Conservation (phyloP, 92 coral and sea anemone species). For the Diadumene lineata region DNA sequence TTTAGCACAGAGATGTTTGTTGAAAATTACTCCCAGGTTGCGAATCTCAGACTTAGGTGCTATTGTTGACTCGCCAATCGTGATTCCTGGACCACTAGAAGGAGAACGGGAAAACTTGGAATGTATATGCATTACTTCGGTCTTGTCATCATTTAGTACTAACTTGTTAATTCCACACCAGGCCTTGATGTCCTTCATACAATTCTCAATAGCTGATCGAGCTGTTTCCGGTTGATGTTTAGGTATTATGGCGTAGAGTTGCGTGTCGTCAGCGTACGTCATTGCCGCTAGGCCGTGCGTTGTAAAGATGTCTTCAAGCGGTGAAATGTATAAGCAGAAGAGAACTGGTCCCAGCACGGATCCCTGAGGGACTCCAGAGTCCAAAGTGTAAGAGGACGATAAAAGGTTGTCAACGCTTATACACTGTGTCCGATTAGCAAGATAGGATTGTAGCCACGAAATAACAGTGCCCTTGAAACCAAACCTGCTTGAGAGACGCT, state of each 20-base stretch:
- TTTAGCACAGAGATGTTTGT: background rate
- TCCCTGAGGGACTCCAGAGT: constrained; percentile 10
- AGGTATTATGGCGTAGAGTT: too few relatives aligned
- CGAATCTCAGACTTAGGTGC: too few relatives aligned
- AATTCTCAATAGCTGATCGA: too few relatives aligned
- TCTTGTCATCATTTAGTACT: constrained; percentile 8
- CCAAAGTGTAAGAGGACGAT: background rate
- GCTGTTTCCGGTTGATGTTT: too few relatives aligned
- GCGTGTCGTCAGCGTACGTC: too few relatives aligned
- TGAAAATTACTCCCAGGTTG: constrained; percentile 4
- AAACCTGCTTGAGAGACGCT: background rate
- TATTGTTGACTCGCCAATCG: background rate
- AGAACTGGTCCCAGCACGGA: constrained; percentile 10
- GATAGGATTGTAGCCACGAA: background rate
- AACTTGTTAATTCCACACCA: too few relatives aligned
- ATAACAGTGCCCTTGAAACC: constrained; percentile 4
- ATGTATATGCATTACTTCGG: constrained; percentile 11
- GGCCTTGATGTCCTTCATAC: too few relatives aligned
- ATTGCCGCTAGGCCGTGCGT: background rate
- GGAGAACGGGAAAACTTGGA: background rate
- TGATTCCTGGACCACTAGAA: background rate
- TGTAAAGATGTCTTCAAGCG: constrained; percentile 2
- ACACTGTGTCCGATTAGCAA: background rate
- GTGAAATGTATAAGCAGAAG: background rate
- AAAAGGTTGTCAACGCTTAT: background rate